Base-by-base conservation (phyloP, 2,888 invertebrate genomes). In the Tenthredo scrophulariae region DNA sequence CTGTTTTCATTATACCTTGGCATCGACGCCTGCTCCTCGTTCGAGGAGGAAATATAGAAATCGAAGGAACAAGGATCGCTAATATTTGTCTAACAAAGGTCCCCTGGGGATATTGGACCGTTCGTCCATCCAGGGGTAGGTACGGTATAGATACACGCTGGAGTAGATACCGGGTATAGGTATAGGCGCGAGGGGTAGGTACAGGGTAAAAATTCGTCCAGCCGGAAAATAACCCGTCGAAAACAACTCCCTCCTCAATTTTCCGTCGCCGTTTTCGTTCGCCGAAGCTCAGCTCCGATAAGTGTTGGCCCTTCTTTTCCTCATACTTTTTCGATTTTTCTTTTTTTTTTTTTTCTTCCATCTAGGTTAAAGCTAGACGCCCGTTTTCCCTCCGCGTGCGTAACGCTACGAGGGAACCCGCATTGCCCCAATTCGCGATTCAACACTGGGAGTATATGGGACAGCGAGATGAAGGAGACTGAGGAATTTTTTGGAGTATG, bases 211-310 rank as follows among this genome's bases (percentile, higher is more conserved):
- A 89, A 89, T 72, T 90, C 91, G 91, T 89, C 88, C 91, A 90
- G 86, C 91, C 90, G 92, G 92, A 92, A 93, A 93, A 93, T 93
- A 92, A 92, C 90, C 91, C 87, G 89, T 89, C 89, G 89, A 89
- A 92, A 92, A 91, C 90, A 92, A 90, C 89, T 88, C 87, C 85
- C 84, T 84, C 86, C 85, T 84, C 86, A 84, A 84, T 86, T 86
- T 87, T 85, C 84, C 84, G 86, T 72, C 75, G 84, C 75, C 50
- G 22, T 33, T 13, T 46, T 70, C 72, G n/a, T 84, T 87, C 86
- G 83, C 84, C 83, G 85, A 26, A 67, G 84, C 83, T 26, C 15
- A 54, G 13, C n/a, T 84, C 50, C 58, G 22, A 77, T 37, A 29
- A 67, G 84, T 85, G 85, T 85, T 86, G 80, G 85, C 84, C 84